Evolutionary conservation across 37 sponge, comb jelly and placozoan genomes (phyloP), one percentile per base, ranked within the genome.

Genomic region (Halichondria panicea): DNA sequence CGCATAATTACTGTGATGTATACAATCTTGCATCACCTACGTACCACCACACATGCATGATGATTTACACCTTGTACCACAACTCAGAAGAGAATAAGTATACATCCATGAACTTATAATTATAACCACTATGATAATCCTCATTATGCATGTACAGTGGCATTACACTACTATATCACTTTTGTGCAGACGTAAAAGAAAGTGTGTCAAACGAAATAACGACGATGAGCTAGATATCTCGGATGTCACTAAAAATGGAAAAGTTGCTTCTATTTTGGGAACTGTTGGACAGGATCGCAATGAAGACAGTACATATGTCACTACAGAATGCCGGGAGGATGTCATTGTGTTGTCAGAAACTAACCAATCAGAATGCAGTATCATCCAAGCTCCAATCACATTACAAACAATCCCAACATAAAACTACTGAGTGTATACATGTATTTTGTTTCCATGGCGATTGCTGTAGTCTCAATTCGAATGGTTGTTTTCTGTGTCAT

Each of bases 101-200:
- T 48, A 15, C 52, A 22, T 68, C 25, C 2, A 3, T 2, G 45
- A 43, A 7, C 43, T 33, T 2, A 22, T 4, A 6, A 39, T 48
- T 18, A 48, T 48, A 48, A 48, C 15, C 11, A 48, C 15, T 18
- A 59, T 59, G 27, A 59, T 59, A 59, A 59, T 59, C 25, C 27
- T 12, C 7, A 19, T 24, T 12, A 59, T 15, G 11, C 15, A 48
- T 11, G 11, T 18, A 18, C 52, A 48, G 52, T 48, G 15, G 15
- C 15, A 15, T 15, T 48, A 4, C 70, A 30, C 5, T 30, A 25
- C 33, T 21, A 31, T 64, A 33, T 19, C 7, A 30, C 8, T 22
- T 79, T 37, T 34, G 21, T 27, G 0, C 76, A 95, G 96, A 76
- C 82, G 96, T 67, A 95, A 95, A 87, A 95, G 92, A 87, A 88